Percentiles rank a stretch among this genome's conserved stretches.
These are phyloP conservation scores for Lithophane socia DNA, from an alignment of 2,888 invertebrate genomes.

Conservation along the genomic window DNA sequence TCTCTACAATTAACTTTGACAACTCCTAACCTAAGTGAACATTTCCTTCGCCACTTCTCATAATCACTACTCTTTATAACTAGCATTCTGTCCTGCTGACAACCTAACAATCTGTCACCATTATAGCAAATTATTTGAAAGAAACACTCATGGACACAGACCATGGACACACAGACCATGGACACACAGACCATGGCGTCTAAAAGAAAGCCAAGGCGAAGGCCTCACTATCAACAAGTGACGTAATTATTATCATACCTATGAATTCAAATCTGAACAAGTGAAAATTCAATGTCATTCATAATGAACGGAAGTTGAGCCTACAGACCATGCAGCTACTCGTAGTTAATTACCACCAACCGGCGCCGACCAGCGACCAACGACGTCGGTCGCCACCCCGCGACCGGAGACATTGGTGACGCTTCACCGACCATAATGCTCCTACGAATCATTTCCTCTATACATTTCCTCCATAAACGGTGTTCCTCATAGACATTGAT, in stretches of 20 bases:
- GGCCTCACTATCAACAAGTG: not conserved
- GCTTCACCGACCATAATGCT: slow-evolving; percentile 46
- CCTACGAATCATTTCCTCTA: slow-evolving; percentile 51
- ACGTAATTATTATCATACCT: not conserved
- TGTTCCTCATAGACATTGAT: slow-evolving; percentile 33
- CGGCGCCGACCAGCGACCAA: slow-evolving; percentile 13
- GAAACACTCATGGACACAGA: not conserved
- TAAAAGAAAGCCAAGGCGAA: not conserved
- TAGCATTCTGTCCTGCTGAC: not conserved
- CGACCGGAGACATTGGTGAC: slow-evolving; percentile 29
- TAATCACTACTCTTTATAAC: not conserved
- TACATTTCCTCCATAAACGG: slow-evolving; percentile 40
- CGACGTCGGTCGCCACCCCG: slow-evolving; percentile 22
- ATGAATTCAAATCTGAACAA: slow-evolving; percentile 16
- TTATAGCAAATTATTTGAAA: not conserved
- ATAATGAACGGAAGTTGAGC: slow-evolving; percentile 51
- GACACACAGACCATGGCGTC: not conserved
- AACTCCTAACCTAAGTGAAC: too few species aligned
- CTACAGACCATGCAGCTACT: slow-evolving; percentile 28
- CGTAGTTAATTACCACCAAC: slow-evolving; percentile 40
- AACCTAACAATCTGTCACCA: not conserved
- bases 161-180: too few species aligned
- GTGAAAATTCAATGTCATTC: slow-evolving; percentile 30
- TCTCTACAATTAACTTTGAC: not conserved
- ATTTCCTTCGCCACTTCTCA: not conserved